Evolutionary conservation across 1,140 invertebrate genomes (phyloP).

Genomic region (Drosophila pandora): DNA sequence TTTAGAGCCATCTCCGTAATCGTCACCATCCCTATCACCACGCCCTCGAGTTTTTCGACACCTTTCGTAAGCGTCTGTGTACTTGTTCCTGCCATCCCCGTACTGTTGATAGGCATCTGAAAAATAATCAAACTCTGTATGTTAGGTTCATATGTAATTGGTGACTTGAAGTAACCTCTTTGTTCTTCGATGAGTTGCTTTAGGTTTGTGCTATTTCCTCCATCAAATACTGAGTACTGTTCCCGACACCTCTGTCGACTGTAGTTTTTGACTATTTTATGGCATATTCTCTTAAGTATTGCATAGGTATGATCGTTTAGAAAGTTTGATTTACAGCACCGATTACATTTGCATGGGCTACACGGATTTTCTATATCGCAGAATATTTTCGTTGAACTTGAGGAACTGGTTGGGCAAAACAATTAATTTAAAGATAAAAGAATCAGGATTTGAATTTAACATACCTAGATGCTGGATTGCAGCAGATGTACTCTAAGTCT

Average conservation of each 20-base stretch:
- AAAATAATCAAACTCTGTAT: background rate
- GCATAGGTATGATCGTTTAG: conserved; percentile 56
- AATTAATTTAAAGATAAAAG: background rate
- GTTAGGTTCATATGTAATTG: background rate
- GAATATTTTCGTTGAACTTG: conserved; percentile 55
- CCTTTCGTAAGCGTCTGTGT: background rate
- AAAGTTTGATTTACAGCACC: conserved; percentile 25
- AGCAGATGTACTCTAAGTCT: conserved; percentile 45
- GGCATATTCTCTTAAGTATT: conserved; percentile 60
- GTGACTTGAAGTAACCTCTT: conserved; percentile 18
- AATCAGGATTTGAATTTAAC: background rate
- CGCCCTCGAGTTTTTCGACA: background rate
- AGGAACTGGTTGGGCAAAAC: conserved; percentile 41
- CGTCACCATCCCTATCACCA: background rate
- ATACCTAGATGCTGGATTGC: conserved; percentile 52
- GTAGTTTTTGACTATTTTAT: conserved; percentile 61
- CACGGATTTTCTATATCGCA: conserved; percentile 49
- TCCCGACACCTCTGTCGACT: conserved; percentile 56
- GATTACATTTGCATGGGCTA: conserved; percentile 32
- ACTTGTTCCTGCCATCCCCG: background rate
- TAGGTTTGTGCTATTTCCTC: conserved; percentile 53
- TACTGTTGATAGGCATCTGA: background rate
- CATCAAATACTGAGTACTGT: conserved; percentile 58
- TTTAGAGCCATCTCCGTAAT: background rate
- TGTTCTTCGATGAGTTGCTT: conserved; percentile 12